Evolutionary conservation across 2,797 vertebrate genomes (phyloP).

Genomic region (Lophius americanus): DNA sequence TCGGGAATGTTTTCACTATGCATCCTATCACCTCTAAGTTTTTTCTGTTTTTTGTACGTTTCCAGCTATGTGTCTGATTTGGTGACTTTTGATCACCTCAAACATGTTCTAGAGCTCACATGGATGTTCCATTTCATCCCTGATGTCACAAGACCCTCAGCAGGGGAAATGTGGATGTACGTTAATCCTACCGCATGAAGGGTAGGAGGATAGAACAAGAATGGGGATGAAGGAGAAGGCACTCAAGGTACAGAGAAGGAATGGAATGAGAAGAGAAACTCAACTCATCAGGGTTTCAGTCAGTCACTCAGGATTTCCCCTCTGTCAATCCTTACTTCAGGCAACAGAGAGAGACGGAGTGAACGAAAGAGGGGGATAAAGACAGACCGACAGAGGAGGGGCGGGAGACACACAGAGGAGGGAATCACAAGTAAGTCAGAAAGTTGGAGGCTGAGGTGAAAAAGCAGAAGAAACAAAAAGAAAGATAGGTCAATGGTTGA

Average conservation of each 20-base stretch:
- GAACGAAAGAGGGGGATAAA: conserved; percentile 41
- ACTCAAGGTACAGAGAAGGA: neutral
- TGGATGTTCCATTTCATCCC: too few species aligned
- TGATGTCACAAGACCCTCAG: neutral
- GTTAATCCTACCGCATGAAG: conserved; percentile 13
- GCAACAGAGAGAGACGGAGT: conserved; percentile 31
- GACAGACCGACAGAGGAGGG: neutral
- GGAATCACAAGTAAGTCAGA: neutral
- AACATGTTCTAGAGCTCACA: neutral
- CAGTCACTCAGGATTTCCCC: conserved; percentile 53
- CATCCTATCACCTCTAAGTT: too few species aligned
- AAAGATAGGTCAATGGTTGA: neutral
- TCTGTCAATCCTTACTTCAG: conserved; percentile 47
- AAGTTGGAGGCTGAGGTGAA: neutral
- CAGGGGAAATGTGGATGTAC: conserved; percentile 12
- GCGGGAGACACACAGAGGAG: conserved; percentile 3
- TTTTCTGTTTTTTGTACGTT: neutral
- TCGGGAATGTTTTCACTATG: neutral
- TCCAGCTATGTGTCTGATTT: neutral
- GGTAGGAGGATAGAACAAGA: neutral
- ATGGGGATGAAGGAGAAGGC: conserved; percentile 2
- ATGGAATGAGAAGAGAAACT: neutral
- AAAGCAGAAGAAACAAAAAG: too few species aligned
- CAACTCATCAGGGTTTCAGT: conserved; percentile 33
- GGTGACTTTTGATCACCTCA: neutral